Conservation (phyloP, 2,113 vertebrate species). For the Seriola rivoliana region DNA sequence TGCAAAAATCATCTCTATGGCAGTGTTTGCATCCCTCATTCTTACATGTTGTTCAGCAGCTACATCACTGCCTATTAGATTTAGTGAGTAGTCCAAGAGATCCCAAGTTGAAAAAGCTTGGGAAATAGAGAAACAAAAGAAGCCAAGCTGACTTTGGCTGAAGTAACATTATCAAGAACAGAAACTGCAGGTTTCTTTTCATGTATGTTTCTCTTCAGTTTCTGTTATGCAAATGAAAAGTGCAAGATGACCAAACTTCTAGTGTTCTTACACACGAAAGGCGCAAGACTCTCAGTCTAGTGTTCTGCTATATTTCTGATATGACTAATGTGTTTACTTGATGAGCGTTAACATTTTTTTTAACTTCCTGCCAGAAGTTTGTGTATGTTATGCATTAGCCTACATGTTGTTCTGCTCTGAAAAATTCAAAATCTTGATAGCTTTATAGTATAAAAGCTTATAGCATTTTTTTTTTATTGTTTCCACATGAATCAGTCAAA, state of each 20-base stretch:
- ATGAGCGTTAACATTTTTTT: neutral
- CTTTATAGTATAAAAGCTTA: too few species aligned
- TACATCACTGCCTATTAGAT: neutral
- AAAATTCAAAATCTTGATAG: neutral
- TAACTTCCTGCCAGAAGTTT: neutral
- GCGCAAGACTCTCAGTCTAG: neutral
- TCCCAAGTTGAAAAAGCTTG: neutral
- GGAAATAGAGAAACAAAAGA: too few species aligned
- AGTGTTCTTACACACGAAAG: neutral
- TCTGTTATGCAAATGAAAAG: neutral
- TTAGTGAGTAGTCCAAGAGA: neutral
- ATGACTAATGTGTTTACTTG: neutral
- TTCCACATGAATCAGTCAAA: neutral
- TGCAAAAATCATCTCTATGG: too few species aligned
- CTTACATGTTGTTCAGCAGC: neutral
- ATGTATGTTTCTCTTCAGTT: constrained; percentile 8
- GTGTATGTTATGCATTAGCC: neutral
- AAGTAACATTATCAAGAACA: neutral
- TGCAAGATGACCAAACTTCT: too few species aligned
- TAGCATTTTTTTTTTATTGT: neutral
- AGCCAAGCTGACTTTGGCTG: constrained; percentile 2
- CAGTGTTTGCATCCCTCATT: neutral
- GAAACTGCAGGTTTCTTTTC: neutral
- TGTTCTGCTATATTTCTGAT: neutral
- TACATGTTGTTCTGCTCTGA: neutral